Percentiles rank a stretch among this genome's conserved stretches.
Evolutionary conservation across 2,888 invertebrate genomes (phyloP).

Genomic region (Plutella xylostella): DNA sequence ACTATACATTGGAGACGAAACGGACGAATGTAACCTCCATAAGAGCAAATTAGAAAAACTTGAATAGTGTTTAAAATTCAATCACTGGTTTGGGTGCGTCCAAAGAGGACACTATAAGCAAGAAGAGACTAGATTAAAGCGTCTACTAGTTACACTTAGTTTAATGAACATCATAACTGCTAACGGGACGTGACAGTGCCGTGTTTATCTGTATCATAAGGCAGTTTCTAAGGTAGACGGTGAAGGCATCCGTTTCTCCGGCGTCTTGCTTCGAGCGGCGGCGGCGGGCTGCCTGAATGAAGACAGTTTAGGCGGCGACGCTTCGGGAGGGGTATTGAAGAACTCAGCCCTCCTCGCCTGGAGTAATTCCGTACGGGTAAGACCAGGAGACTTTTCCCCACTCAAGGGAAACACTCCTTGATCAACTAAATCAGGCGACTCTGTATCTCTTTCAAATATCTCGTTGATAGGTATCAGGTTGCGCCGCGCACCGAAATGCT

Average conservation of each 20-base stretch:
- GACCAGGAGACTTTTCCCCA: conserved; percentile 35
- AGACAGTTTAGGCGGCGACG: conserved; percentile 46
- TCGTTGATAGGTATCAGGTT: conserved; percentile 57
- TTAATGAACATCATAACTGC: conserved; percentile 34
- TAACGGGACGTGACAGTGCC: conserved; percentile 2
- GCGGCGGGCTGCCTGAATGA: conserved; percentile 47
- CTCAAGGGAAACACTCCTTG: conserved; percentile 60
- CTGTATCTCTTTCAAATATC: conserved; percentile 36
- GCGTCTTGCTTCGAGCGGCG: conserved; percentile 34
- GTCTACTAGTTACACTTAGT: conserved; percentile 52
- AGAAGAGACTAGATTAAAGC: conserved; percentile 67
- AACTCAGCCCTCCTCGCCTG: conserved; percentile 74
- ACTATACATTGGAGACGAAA: conserved; percentile 27
- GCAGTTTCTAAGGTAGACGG: conserved; percentile 74
- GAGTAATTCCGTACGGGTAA: conserved; percentile 63
- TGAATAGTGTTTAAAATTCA: conserved; percentile 34
- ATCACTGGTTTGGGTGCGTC: too few species aligned
- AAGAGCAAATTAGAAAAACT: conserved; percentile 36
- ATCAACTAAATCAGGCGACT: conserved; percentile 33
- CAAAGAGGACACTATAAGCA: conserved; percentile 55
- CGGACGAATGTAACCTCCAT: conserved; percentile 55
- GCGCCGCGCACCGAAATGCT: conserved; percentile 59
- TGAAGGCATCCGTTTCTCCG: conserved; percentile 47
- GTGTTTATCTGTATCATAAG: conserved; percentile 50
- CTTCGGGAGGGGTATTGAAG: conserved; percentile 52